A percentile compares a stretch with the other conserved stretches of the same genome.
phyloP scores from a whole-genome alignment of 2,113 vertebrate genomes.

The Meriones unguiculatus region DNA sequence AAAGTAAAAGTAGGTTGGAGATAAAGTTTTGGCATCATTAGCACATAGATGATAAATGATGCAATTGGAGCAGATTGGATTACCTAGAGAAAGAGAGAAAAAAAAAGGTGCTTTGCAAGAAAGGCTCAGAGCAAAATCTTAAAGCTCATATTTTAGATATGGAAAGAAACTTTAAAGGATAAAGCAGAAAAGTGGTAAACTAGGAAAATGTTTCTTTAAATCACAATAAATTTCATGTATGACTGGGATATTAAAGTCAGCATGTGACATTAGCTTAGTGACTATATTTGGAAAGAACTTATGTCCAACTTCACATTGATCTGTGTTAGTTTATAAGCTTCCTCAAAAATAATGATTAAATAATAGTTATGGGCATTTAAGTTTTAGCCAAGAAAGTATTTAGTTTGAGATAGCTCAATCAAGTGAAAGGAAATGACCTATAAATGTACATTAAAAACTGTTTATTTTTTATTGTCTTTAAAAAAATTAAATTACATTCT shows the following conservation, averaged over 20 bases:
- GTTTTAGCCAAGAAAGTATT: not conserved
- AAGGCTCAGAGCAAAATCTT: slow-evolving; percentile 57
- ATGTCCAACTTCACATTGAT: not conserved
- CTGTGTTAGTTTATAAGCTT: not conserved
- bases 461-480: not conserved
- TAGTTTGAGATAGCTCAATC: not conserved
- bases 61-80: slow-evolving; percentile 63
- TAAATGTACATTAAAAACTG: not conserved
- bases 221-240: not conserved
- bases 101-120: not conserved
- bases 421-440: not conserved
- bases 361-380: not conserved
- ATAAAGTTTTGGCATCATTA: slow-evolving; percentile 49
- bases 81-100: slow-evolving; percentile 4
- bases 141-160: slow-evolving; percentile 32
- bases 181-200: not conserved
- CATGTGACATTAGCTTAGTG: not conserved
- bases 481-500: not conserved
- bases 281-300: not conserved
- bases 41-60: slow-evolving; percentile 67
- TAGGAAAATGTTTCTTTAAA: not conserved
- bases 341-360: not conserved
- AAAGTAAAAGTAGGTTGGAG: not conserved
- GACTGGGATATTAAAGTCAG: slow-evolving; percentile 4
- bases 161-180: slow-evolving; percentile 11